Evolutionary conservation across 2,888 invertebrate species (phyloP).

Genomic region (Mellilla xanthometata): DNA sequence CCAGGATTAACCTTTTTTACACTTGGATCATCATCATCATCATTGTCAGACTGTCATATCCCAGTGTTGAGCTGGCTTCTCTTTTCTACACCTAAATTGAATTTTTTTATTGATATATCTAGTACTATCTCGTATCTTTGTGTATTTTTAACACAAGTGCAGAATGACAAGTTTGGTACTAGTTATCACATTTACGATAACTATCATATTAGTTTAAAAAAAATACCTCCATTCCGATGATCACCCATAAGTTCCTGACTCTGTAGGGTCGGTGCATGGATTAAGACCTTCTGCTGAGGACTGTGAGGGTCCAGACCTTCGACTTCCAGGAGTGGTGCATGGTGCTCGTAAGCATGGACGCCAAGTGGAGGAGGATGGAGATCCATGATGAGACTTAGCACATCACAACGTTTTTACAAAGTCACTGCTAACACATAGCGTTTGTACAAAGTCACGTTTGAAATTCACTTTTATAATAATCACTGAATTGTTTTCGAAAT

Average conservation of each 20-base stretch:
- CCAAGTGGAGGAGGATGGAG: conserved; percentile 72
- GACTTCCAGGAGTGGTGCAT: conserved; percentile 71
- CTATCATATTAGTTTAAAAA: no score
- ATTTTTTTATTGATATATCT: no score
- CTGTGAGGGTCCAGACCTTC: conserved; percentile 75
- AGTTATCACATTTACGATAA: no score
- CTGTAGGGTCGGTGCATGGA: conserved; percentile 70
- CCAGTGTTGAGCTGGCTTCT: no score
- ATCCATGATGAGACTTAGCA: conserved; percentile 57
- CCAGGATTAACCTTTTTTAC: no score
- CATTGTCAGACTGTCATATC: no score
- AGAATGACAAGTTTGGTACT: no score
- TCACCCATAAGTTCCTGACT: conserved; percentile 71
- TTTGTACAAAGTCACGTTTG: not conserved
- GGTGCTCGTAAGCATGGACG: conserved; percentile 75
- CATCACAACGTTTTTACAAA: conserved; percentile 33
- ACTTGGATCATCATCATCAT: no score
- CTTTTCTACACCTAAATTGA: no score
- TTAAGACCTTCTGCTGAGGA: conserved; percentile 75
- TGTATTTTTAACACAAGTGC: no score
- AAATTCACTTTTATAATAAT: not conserved
- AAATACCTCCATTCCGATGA: conserved; percentile 76
- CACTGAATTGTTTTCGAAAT: no score
- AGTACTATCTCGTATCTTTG: no score
- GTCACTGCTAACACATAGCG: not conserved